Conservation (phyloP, 2,113 vertebrate genomes). For the Phaethon lepturus region DNA sequence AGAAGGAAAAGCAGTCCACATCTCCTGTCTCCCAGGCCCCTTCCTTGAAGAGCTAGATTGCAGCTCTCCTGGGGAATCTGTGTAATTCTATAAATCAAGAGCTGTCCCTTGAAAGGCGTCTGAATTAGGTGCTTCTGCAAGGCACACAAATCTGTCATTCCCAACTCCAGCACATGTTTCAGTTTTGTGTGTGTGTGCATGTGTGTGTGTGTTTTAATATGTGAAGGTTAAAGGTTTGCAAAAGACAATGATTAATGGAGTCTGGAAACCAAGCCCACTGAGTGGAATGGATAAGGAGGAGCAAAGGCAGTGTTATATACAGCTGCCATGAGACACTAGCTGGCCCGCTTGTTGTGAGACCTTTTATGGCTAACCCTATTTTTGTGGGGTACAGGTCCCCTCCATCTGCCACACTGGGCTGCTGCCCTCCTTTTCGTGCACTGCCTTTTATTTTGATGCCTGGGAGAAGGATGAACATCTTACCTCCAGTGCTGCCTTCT, state of each 20-base stretch:
- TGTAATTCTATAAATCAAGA: not conserved
- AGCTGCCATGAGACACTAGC: not conserved
- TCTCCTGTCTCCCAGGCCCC: not conserved
- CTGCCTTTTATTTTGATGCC: not conserved
- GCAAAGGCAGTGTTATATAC: not conserved
- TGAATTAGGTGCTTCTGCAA: conserved; percentile 22
- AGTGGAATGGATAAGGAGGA: conserved; percentile 5
- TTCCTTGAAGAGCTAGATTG: not conserved
- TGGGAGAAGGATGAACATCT: not conserved
- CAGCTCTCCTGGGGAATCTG: not conserved
- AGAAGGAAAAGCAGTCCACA: not conserved
- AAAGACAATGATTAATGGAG: conserved; percentile 56
- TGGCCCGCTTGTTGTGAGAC: not conserved
- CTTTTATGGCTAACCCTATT: not conserved
- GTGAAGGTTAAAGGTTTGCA: conserved; percentile 42
- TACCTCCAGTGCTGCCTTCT: not conserved
- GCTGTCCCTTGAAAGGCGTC: not conserved
- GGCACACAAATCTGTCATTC: not conserved
- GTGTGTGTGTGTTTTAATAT: not conserved
- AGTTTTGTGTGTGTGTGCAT: not conserved
- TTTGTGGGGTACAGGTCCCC: not conserved
- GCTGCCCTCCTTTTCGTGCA: not conserved
- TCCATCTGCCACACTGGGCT: not conserved
- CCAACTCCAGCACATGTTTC: not conserved
- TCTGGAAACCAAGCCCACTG: conserved; percentile 41